Conservation (phyloP, 2,797 vertebrate species). For the Cynodonichthys magdalenae region DNA sequence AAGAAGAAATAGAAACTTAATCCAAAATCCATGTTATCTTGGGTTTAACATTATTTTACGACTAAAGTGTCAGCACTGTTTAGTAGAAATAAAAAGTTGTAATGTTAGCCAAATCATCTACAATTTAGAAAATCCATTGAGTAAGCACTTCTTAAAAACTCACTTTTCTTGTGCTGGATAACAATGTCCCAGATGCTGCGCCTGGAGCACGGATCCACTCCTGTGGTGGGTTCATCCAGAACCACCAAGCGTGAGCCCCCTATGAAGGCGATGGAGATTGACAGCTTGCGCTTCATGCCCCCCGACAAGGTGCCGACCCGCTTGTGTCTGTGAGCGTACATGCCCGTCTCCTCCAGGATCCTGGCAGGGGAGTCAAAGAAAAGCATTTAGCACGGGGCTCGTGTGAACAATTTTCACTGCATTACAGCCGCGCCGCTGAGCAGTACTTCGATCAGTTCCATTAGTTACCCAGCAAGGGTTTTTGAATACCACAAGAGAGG, state of each 20-base stretch:
- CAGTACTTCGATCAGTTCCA: conserved; percentile 34
- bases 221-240: conserved; percentile 96
- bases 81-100: background rate
- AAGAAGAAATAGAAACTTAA: background rate
- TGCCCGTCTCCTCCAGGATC: conserved; percentile 91
- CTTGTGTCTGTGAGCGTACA: conserved; percentile 94
- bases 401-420: conserved; percentile 34
- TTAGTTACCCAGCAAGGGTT: conserved; percentile 38
- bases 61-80: background rate
- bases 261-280: conserved; percentile 97
- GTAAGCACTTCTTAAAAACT: conserved; percentile 31
- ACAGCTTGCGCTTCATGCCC: conserved; percentile 97
- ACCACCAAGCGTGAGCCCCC: conserved; percentile 95
- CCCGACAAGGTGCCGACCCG: conserved; percentile 91
- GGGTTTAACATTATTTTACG: background rate
- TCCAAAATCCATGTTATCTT: background rate
- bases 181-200: conserved; percentile 98
- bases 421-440: conserved; percentile 33
- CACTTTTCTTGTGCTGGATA: conserved; percentile 93
- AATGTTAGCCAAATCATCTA: background rate
- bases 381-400: conserved; percentile 36
- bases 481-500: conserved; percentile 27
- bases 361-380: conserved; percentile 69
- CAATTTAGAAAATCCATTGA: background rate
- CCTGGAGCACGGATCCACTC: conserved; percentile 95